Evolutionary conservation across 1,140 invertebrate species (phyloP), one percentile per base, ranked within the genome.

Genomic region (Parasteatoda tepidariorum): DNA sequence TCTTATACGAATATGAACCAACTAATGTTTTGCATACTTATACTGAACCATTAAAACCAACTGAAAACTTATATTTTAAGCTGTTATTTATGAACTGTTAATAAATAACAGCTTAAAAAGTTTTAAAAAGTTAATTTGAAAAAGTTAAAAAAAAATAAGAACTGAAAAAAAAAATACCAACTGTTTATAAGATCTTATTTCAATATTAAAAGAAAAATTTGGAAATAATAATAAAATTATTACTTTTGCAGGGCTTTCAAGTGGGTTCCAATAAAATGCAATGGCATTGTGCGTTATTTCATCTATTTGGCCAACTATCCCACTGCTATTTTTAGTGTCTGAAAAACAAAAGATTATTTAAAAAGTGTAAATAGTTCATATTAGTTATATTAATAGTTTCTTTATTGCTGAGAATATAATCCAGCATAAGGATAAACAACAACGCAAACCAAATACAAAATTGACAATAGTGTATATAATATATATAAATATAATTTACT

Each of bases 201-300:
- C n/a, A n/a, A n/a, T n/a, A n/a, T n/a, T n/a, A n/a, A n/a, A n/a
- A n/a, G n/a, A n/a, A n/a, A n/a, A 62, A 26, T 6, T 33, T 15
- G 9, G 18, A 41, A 75, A 57, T 3, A 57, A 62, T 34, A 41
- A 18, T 3, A 6, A 18, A 28, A 7, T 64, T 31, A 89, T 91
- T 93, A 99, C 97, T 93, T 98, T 99, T 59, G 97, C 97, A 59
- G 95, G 93, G 87, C 94, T 96, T 89, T 99, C 97, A 83, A 96
- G 91, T 54, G 98, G 98, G 91, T 98, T 99, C 98, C 98, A 99
- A 90, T 98, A 98, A 86, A 99, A 95, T 62, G 97, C 96, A 86
- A 99, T 98, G 85, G 97, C 97, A 91, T 99, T 99, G 90, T 99
- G 97, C 48, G 97, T 93, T 41, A 99, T 92, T 92, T 99, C 98